Percentiles rank a stretch among this genome's conserved stretches.
Evolutionary conservation across 2,797 vertebrate genomes (phyloP).

Genomic region (Bucorvus abyssinicus): DNA sequence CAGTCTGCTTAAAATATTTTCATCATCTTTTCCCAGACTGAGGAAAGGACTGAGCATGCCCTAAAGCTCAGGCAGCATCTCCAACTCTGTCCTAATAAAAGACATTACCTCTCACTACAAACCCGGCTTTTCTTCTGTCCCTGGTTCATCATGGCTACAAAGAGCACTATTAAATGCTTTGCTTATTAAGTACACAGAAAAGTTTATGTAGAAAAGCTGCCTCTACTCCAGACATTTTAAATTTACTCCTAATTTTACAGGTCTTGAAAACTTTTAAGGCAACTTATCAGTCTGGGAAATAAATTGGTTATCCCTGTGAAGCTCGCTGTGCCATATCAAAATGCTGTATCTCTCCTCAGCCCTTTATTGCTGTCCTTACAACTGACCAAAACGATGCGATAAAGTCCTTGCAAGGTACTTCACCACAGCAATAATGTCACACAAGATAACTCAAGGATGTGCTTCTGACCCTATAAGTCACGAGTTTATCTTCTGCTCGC

Average conservation of each 20-base stretch:
- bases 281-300: background rate
- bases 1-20: background rate
- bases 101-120: background rate
- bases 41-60: background rate
- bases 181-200: background rate
- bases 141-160: background rate
- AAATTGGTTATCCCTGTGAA: background rate
- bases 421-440: background rate
- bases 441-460: background rate
- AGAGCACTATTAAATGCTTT: background rate
- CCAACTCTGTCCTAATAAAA: background rate
- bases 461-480: background rate
- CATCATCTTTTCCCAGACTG: background rate
- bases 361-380: background rate
- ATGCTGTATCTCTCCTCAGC: background rate
- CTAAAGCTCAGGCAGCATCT: background rate
- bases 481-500: background rate
- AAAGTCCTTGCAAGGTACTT: background rate
- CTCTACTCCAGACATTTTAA: background rate
- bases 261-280: background rate
- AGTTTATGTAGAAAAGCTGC: background rate
- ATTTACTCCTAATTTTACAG: background rate
- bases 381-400: background rate
- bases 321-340: background rate
- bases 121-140: background rate